phyloP scores from a whole-genome alignment of 1,140 invertebrate species.

The Drosophila albomicans region DNA sequence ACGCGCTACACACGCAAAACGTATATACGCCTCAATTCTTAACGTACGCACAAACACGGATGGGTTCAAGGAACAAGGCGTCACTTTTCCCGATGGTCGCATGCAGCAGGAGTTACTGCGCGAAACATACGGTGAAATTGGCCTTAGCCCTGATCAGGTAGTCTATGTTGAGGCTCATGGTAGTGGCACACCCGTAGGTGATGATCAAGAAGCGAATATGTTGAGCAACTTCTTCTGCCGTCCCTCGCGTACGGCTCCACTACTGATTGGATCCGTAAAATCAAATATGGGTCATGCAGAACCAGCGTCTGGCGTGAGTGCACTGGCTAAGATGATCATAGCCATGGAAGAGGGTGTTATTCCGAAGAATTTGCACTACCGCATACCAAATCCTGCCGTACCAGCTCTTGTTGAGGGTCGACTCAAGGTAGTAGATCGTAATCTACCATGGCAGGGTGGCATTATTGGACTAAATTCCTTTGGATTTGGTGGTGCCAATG shows the following conservation, averaged over 20 bases:
- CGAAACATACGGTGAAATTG: conserved; percentile 93
- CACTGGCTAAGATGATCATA: conserved; percentile 94
- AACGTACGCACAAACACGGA: conserved; percentile 96
- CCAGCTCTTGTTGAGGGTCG: conserved; percentile 93
- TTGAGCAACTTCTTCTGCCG: conserved; percentile 96
- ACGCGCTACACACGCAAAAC: conserved; percentile 89
- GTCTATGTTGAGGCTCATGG: conserved; percentile 97
- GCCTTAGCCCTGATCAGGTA: conserved; percentile 92
- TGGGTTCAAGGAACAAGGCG: conserved; percentile 94
- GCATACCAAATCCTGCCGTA: conserved; percentile 94
- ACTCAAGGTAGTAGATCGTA: conserved; percentile 93
- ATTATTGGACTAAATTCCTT: conserved; percentile 97
- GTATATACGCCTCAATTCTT: conserved; percentile 94
- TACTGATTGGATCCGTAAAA: conserved; percentile 97
- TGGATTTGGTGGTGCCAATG: conserved; percentile 99
- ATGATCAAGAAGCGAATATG: conserved; percentile 97
- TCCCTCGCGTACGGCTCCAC: conserved; percentile 89
- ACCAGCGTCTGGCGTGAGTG: conserved; percentile 95
- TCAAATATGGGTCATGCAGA: conserved; percentile 99
- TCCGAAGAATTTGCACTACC: conserved; percentile 96
- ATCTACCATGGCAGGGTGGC: conserved; percentile 93
- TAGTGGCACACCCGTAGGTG: conserved; percentile 98
- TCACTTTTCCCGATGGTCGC: conserved; percentile 95
- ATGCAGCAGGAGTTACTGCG: conserved; percentile 94
- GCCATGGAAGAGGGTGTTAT: conserved; percentile 95